Conservation (phyloP, 2,113 vertebrate genomes). For the Phycodurus eques region DNA sequence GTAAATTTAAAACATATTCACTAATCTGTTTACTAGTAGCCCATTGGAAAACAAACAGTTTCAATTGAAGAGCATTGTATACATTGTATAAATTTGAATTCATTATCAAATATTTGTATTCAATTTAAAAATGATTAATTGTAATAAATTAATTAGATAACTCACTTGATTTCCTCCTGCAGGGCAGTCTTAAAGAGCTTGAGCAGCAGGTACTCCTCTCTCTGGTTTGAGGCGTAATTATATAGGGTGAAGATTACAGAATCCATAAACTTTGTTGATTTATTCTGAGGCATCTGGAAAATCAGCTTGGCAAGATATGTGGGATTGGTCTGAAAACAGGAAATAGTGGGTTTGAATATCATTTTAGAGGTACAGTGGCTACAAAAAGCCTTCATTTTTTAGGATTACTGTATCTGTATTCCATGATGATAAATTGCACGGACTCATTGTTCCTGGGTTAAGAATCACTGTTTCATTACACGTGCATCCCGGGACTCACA, state of each 20-base stretch:
- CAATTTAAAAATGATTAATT: background rate
- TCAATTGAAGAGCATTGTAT: too few relatives aligned
- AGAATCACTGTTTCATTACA: background rate
- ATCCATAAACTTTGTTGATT: conserved; percentile 99
- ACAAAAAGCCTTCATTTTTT: background rate
- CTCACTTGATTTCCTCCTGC: conserved; percentile 97
- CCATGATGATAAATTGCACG: background rate
- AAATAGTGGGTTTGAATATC: background rate
- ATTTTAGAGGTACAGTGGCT: background rate
- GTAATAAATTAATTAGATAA: background rate
- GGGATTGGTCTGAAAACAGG: conserved; percentile 86
- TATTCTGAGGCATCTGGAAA: conserved; percentile 99
- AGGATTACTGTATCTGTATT: background rate
- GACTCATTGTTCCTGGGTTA: background rate
- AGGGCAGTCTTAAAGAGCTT: conserved; percentile 94
- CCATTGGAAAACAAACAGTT: too few relatives aligned
- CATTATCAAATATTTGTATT: background rate
- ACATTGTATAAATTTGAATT: too few relatives aligned
- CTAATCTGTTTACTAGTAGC: too few relatives aligned
- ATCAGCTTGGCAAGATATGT: conserved; percentile 97
- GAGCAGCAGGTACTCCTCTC: conserved; percentile 92
- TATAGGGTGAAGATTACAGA: conserved; percentile 97
- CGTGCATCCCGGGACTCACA: too few relatives aligned
- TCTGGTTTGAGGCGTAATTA: conserved; percentile 97
- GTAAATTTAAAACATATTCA: background rate